Percentiles rank a stretch among this genome's conserved stretches.
Conservation (phyloP, 1,140 invertebrate species). For the Drosophila nebulosa region DNA sequence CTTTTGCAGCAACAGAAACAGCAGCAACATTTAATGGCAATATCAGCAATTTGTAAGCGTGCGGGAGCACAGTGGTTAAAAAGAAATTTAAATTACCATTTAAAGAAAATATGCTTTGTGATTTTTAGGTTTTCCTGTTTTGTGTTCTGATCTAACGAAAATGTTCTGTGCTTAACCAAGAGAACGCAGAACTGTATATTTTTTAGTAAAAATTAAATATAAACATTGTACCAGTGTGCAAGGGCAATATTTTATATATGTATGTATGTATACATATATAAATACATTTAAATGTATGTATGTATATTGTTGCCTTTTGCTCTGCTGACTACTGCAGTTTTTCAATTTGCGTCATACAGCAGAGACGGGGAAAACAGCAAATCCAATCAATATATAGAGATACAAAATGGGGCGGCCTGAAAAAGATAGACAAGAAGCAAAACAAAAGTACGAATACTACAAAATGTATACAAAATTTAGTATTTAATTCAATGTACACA, state of each 20-base stretch:
- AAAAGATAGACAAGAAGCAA: slow-evolving; percentile 3
- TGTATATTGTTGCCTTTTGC: slow-evolving; percentile 27
- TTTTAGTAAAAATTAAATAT: too few relatives aligned
- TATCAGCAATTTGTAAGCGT: slow-evolving; percentile 56
- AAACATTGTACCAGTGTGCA: slow-evolving; percentile 26
- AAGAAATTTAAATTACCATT: too few relatives aligned
- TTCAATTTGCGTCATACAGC: slow-evolving; percentile 66
- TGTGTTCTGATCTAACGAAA: too few relatives aligned
- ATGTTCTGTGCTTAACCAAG: too few relatives aligned
- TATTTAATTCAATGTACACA: neutral
- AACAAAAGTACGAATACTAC: slow-evolving; percentile 2
- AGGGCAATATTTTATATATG: slow-evolving; percentile 29
- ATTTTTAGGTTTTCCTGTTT: too few relatives aligned
- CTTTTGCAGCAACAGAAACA: slow-evolving; percentile 32
- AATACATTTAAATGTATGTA: slow-evolving; percentile 38
- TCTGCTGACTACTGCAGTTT: slow-evolving; percentile 59
- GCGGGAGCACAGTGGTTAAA: slow-evolving; percentile 1
- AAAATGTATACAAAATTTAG: neutral
- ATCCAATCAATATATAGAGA: slow-evolving; percentile 27
- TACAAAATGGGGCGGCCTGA: neutral
- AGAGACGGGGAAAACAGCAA: neutral
- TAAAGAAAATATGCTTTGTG: too few relatives aligned
- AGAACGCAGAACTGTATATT: too few relatives aligned
- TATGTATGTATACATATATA: neutral
- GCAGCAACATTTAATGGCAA: slow-evolving; percentile 30